Evolutionary conservation across 2,797 vertebrate species (phyloP), one percentile per base, ranked within the genome.

Genomic region (Molossus molossus): DNA sequence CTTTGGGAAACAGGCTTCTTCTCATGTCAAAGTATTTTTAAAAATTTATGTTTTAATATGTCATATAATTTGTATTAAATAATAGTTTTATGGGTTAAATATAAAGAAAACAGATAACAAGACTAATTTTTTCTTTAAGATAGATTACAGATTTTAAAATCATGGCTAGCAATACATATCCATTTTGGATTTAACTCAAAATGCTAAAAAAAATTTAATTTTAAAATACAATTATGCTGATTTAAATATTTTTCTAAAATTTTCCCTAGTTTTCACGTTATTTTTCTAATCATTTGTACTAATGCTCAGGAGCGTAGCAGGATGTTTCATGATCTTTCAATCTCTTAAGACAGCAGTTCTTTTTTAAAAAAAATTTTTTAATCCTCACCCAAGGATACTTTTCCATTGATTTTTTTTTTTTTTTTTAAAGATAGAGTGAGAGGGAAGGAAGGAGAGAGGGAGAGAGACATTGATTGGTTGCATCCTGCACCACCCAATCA

Each of bases 161-260:
- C 10, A 76, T 27, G 88, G 25, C 29, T 93, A 95, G 80, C 3
- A 91, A 91, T 20, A 4, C 8, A 29, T 88, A 90, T 80, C 79
- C 12, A 79, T 77, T 11, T 29, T 82, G 4, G 6, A 15, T 69
- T 91, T 86, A 83, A 60, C 27, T 91, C 27, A 69, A 94, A 91
- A 79, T 53, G 14, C 40, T 72, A 89, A 76, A 92, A 94, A 87
- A 87, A 60, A 5, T 60, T 73, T 60, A 73, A 85, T 25, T 89
- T 50, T 5, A 92, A 89, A 96, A 90, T 62, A 62, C 1, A 64
- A 40, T 64, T 62, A 72, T 62, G 14, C 3, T 83, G 13, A 69
- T 89, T 27, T 62, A 64, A 91, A 87, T 57, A 76, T 81, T 91
- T 57, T 88, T 72, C 27, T 62, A 90, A 70, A 64, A 67, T 91